phyloP scores from a whole-genome alignment of 2,888 invertebrate species.

The Gandaritis pyraliata region DNA sequence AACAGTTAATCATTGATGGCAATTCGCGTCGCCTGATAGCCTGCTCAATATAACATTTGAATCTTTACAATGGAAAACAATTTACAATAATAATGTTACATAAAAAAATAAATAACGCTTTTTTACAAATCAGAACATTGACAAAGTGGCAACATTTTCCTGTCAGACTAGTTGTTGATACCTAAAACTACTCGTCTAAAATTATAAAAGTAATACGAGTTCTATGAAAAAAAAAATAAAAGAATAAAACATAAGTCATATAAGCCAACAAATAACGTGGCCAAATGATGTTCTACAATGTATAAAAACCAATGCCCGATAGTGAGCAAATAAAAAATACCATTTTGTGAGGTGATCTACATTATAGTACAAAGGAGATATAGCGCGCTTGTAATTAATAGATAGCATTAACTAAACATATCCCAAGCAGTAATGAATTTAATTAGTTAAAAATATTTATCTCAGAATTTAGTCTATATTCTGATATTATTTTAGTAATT shows the following conservation, averaged over 20 bases:
- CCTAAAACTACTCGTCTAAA: slow-evolving; percentile 59
- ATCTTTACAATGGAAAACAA: slow-evolving; percentile 59
- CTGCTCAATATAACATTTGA: slow-evolving; percentile 61
- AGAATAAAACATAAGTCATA: slow-evolving; percentile 18
- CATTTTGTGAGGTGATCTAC: slow-evolving; percentile 3
- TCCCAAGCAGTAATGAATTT: slow-evolving; percentile 8
- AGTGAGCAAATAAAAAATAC: background rate
- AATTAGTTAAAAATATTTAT: slow-evolving; percentile 10
- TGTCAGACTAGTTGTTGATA: slow-evolving; percentile 80
- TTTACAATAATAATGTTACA: slow-evolving; percentile 67
- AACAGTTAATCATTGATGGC: slow-evolving; percentile 34
- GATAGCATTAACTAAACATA: slow-evolving; percentile 1
- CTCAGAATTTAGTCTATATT: slow-evolving; percentile 7
- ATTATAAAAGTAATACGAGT: slow-evolving; percentile 53
- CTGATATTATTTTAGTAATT: slow-evolving; percentile 8
- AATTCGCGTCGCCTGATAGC: slow-evolving; percentile 64
- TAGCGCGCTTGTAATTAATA: background rate
- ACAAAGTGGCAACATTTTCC: slow-evolving; percentile 80
- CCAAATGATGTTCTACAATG: slow-evolving; percentile 9
- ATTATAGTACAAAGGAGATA: background rate
- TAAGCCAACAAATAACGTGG: slow-evolving; percentile 34
- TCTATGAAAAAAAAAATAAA: slow-evolving; percentile 28
- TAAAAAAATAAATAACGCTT: slow-evolving; percentile 80
- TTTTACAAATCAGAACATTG: slow-evolving; percentile 81
- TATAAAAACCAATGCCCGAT: slow-evolving; percentile 7